Evolutionary conservation across 2,113 vertebrate genomes (phyloP).

Genomic region (Triplophysa siluroides): DNA sequence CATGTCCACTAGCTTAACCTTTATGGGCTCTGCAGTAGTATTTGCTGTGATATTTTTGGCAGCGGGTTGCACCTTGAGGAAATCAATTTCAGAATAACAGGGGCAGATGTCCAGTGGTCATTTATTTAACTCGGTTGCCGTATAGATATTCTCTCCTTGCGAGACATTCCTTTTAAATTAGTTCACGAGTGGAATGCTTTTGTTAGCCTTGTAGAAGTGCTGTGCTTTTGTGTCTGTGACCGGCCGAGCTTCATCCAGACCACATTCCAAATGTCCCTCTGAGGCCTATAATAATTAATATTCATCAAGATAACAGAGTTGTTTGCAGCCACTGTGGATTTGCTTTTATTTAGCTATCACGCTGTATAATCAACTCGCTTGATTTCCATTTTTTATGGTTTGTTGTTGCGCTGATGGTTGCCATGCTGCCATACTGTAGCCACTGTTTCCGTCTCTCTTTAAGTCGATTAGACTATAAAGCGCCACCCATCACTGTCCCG

Average conservation of each 20-base stretch:
- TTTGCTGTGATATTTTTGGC: slow-evolving; percentile 35
- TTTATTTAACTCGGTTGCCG: slow-evolving; percentile 57
- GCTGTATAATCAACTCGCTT: slow-evolving; percentile 47
- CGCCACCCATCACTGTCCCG: slow-evolving; percentile 43
- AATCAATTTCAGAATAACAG: slow-evolving; percentile 38
- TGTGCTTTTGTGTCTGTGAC: slow-evolving; percentile 50
- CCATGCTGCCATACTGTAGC: slow-evolving; percentile 54
- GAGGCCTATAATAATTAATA: slow-evolving; percentile 56
- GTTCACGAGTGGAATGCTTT: slow-evolving; percentile 61
- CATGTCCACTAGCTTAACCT: slow-evolving; percentile 7
- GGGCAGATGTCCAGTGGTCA: slow-evolving; percentile 41
- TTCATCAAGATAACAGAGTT: slow-evolving; percentile 53
- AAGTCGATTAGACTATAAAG: slow-evolving; percentile 35
- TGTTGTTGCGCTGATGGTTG: slow-evolving; percentile 57
- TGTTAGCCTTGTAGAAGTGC: slow-evolving; percentile 53
- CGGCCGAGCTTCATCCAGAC: slow-evolving; percentile 28
- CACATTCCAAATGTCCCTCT: slow-evolving; percentile 59
- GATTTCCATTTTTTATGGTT: slow-evolving; percentile 55
- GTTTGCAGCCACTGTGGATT: slow-evolving; percentile 60
- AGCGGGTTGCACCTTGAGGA: slow-evolving; percentile 24
- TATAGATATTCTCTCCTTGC: slow-evolving; percentile 37
- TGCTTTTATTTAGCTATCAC: slow-evolving; percentile 47
- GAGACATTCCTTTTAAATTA: slow-evolving; percentile 62
- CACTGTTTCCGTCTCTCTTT: slow-evolving; percentile 38
- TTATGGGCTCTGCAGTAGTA: slow-evolving; percentile 6